Evolutionary conservation across 1,140 invertebrate genomes (phyloP).

Genomic region (Bombus terrestris): DNA sequence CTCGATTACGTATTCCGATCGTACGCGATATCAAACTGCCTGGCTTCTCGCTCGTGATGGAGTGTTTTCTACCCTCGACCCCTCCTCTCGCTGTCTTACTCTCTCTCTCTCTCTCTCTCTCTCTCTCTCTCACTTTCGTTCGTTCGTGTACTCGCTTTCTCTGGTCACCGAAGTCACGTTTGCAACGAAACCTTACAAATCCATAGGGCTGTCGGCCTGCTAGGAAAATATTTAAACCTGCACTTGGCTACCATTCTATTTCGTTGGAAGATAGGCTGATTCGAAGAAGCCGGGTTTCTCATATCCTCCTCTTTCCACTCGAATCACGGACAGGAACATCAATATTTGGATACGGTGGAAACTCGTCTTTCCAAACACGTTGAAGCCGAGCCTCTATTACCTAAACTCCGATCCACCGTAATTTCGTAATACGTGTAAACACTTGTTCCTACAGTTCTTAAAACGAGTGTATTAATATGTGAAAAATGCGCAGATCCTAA

Average conservation of each 20-base stretch:
- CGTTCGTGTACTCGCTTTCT: constrained; percentile 5
- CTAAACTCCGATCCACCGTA: too few relatives aligned
- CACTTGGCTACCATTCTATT: background rate
- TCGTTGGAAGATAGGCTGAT: background rate
- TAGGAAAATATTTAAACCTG: constrained; percentile 23
- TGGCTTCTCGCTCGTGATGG: constrained; percentile 72
- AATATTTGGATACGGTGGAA: background rate
- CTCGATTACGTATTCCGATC: constrained; percentile 79
- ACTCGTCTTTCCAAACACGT: too few relatives aligned
- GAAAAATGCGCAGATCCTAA: too few relatives aligned
- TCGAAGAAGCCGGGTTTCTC: background rate
- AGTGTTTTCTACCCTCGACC: constrained; percentile 76
- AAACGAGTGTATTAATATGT: too few relatives aligned
- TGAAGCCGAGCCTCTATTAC: too few relatives aligned
- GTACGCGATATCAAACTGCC: constrained; percentile 74
- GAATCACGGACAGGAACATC: background rate
- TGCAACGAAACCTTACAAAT: constrained; percentile 46
- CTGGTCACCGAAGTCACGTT: constrained; percentile 33
- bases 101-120: constrained; percentile 20
- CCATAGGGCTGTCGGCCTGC: background rate
- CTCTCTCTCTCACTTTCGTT: background rate
- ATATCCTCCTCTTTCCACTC: background rate
- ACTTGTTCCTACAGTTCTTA: too few relatives aligned
- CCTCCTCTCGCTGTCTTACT: constrained; percentile 17
- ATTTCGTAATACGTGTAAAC: too few relatives aligned